These are phyloP conservation scores for Diplogasteroides magnus DNA, from an alignment of 1,140 invertebrate species.

Conservation along the genomic window DNA sequence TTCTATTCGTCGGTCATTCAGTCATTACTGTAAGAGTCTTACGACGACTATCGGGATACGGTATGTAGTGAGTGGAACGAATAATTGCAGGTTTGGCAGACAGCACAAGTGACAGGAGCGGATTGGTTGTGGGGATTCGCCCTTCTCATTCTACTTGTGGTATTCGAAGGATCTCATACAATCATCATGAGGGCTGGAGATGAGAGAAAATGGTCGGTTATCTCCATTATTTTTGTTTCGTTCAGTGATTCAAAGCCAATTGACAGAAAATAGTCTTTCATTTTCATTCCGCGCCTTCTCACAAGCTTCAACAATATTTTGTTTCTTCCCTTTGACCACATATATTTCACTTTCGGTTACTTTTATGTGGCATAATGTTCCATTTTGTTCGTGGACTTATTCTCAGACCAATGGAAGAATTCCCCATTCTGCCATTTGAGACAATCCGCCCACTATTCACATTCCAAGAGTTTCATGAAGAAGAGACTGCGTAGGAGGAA, in stretches of 20 bases:
- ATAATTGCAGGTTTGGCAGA: constrained; percentile 6
- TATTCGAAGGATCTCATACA: constrained; percentile 49
- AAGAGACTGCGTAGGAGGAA: too few species aligned
- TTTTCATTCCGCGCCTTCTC: too few species aligned
- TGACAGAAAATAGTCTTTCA: too few species aligned
- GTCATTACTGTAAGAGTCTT: constrained; percentile 42
- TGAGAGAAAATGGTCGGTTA: constrained; percentile 47
- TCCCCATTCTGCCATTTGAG: too few species aligned
- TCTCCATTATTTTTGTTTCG: neutral
- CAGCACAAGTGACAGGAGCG: constrained; percentile 14
- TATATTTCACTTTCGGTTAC: too few species aligned
- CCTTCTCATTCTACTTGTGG: constrained; percentile 46
- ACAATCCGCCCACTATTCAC: too few species aligned
- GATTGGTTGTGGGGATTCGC: constrained; percentile 52
- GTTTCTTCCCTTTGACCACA: too few species aligned
- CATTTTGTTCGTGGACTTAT: too few species aligned
- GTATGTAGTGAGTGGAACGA: constrained; percentile 3
- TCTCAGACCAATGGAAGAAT: too few species aligned
- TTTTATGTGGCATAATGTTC: too few species aligned
- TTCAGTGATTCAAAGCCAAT: neutral
- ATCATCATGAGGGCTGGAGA: constrained; percentile 54
- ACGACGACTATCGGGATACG: constrained; percentile 11
- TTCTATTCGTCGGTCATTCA: constrained; percentile 48
- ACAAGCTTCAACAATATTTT: too few species aligned
- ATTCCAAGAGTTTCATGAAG: too few species aligned